phyloP scores from a whole-genome alignment of 1,140 invertebrate genomes.

The Elymnias hypermnestra region DNA sequence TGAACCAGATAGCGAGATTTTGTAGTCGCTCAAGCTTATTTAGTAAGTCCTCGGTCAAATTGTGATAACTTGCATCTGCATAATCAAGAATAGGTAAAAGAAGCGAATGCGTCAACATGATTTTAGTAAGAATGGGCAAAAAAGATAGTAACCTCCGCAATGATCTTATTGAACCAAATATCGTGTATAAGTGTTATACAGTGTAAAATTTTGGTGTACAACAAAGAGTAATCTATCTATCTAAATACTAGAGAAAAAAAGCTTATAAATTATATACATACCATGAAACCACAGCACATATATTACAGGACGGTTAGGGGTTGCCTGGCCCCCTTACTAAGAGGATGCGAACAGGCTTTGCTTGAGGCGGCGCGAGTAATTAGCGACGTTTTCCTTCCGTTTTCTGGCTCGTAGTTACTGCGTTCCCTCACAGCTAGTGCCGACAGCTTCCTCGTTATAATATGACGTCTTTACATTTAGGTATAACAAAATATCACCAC shows the following conservation, averaged over 20 bases:
- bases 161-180: too few relatives aligned
- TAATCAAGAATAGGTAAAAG: too few relatives aligned
- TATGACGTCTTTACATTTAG: constrained; percentile 17
- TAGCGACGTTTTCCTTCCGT: constrained; percentile 64
- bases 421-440: constrained; percentile 18
- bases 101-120: too few relatives aligned
- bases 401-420: constrained; percentile 28
- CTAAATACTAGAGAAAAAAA: constrained; percentile 7
- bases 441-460: constrained; percentile 21
- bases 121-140: too few relatives aligned
- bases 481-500: constrained; percentile 15
- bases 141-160: too few relatives aligned
- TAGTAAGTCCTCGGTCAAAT: too few relatives aligned
- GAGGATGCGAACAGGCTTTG: constrained; percentile 29
- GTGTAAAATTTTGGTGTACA: too few relatives aligned
- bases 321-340: constrained; percentile 17
- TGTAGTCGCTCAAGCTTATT: too few relatives aligned
- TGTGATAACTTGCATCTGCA: too few relatives aligned
- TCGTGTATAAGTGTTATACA: too few relatives aligned
- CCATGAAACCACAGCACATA: constrained; percentile 15
- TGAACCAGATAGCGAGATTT: too few relatives aligned
- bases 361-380: constrained; percentile 51
- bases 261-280: constrained; percentile 19
- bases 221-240: too few relatives aligned
- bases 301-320: constrained; percentile 15